Evolutionary conservation across 2,888 invertebrate species (phyloP).

Genomic region (Macaria liturata): DNA sequence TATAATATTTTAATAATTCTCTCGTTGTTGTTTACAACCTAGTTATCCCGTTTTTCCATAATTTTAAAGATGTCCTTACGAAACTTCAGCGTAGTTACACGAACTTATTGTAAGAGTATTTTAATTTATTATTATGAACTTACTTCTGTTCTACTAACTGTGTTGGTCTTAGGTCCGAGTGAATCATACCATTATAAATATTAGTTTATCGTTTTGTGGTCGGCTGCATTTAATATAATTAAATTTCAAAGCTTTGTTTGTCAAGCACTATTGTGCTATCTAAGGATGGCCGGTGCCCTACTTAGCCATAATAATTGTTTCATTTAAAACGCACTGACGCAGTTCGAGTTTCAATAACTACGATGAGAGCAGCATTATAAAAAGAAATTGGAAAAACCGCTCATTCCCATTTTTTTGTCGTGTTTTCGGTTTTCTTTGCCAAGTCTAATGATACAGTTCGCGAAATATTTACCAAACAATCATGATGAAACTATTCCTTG

Average conservation of each 20-base stretch:
- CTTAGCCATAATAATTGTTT: conserved; percentile 42
- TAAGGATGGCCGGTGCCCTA: conserved; percentile 47
- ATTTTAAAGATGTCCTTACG: no score
- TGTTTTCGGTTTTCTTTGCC: conserved; percentile 40
- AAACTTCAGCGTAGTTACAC: no score
- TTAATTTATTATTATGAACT: no score
- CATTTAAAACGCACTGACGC: conserved; percentile 20
- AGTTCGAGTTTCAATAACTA: conserved; percentile 1
- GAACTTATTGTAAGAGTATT: no score
- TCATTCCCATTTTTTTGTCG: conserved; percentile 31
- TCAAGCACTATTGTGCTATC: conserved; percentile 36
- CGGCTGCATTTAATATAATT: conserved; percentile 28
- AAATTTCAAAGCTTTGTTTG: conserved; percentile 39
- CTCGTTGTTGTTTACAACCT: no score
- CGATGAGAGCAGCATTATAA: conserved; percentile 23
- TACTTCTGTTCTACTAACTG: neutral
- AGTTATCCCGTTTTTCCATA: no score
- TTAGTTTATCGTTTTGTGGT: conserved; percentile 17
- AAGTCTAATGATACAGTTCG: conserved; percentile 40
- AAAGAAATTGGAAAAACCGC: conserved; percentile 24
- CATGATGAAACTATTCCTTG: conserved; percentile 68
- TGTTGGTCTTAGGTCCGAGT: neutral
- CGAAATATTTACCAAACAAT: conserved; percentile 48
- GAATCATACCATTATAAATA: conserved; percentile 10
- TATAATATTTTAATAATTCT: no score